These are phyloP conservation scores for Struthio camelus DNA, from an alignment of 2,113 vertebrate species.

Conservation along the genomic window DNA sequence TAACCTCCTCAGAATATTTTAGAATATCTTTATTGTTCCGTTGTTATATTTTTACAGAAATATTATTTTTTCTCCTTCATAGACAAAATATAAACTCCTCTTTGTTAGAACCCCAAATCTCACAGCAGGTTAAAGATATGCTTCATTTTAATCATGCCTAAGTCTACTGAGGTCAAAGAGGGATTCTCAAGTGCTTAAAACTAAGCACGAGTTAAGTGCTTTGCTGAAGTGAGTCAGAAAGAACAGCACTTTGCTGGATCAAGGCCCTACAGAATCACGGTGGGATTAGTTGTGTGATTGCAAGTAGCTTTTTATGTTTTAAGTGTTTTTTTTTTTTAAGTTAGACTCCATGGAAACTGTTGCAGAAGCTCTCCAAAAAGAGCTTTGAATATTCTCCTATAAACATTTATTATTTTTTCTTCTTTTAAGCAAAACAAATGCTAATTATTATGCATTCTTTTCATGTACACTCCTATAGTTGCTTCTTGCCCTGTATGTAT, in stretches of 20 bases:
- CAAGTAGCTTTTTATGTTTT: slow-evolving; percentile 31
- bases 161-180: slow-evolving; percentile 28
- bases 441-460: background rate
- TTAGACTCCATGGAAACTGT: background rate
- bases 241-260: slow-evolving; percentile 1
- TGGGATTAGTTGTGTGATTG: slow-evolving; percentile 50
- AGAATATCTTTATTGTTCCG: background rate
- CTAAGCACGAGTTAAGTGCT: slow-evolving; percentile 11
- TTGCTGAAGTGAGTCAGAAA: background rate
- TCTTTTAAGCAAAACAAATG: background rate
- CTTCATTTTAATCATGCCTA: slow-evolving; percentile 39
- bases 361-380: background rate
- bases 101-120: background rate
- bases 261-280: fast-evolving
- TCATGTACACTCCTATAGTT: background rate
- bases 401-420: background rate
- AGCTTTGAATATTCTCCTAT: background rate
- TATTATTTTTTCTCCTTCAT: background rate
- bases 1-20: background rate
- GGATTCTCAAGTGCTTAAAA: slow-evolving; percentile 7
- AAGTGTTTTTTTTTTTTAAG: slow-evolving; percentile 41
- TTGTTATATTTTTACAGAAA: background rate
- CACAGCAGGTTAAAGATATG: background rate
- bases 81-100: background rate
- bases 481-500: background rate